phyloP scores from a whole-genome alignment of 2,113 vertebrate species.

The Hyla sarda region DNA sequence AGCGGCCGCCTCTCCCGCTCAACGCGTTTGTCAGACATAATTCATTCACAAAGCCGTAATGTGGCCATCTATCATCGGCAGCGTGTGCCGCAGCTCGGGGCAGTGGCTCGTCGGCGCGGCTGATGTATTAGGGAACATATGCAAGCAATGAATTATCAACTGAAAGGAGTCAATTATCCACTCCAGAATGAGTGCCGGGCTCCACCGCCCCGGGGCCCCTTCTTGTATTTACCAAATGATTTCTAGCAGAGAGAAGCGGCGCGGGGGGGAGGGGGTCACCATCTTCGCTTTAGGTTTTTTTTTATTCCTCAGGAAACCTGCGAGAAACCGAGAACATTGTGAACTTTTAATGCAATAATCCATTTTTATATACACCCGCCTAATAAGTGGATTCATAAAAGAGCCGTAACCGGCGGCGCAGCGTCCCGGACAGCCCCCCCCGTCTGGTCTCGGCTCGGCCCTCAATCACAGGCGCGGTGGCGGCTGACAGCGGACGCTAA shows the following conservation, averaged over 20 bases:
- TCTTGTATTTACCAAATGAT: conserved; percentile 91
- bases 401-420: conserved; percentile 70
- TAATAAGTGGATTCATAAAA: conserved; percentile 69
- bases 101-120: conserved; percentile 82
- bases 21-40: conserved; percentile 95
- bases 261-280: conserved; percentile 54
- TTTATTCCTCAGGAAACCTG: conserved; percentile 58
- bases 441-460: conserved; percentile 77
- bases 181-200: conserved; percentile 93
- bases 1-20: conserved; percentile 89
- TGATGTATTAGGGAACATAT: conserved; percentile 98
- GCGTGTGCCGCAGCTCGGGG: conserved; percentile 76
- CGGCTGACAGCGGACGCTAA: conserved; percentile 82
- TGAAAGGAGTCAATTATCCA: conserved; percentile 99
- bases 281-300: not conserved
- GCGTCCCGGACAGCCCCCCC: conserved; percentile 72
- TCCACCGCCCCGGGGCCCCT: conserved; percentile 89
- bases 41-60: conserved; percentile 96
- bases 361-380: conserved; percentile 72
- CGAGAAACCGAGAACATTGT: conserved; percentile 66
- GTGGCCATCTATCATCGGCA: conserved; percentile 89
- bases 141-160: conserved; percentile 99
- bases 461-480: conserved; percentile 75
- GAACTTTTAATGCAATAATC: conserved; percentile 76
- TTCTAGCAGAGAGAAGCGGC: conserved; percentile 76